Base-by-base conservation (phyloP, 2,888 invertebrate genomes). In the Nephrotoma appendiculata region DNA sequence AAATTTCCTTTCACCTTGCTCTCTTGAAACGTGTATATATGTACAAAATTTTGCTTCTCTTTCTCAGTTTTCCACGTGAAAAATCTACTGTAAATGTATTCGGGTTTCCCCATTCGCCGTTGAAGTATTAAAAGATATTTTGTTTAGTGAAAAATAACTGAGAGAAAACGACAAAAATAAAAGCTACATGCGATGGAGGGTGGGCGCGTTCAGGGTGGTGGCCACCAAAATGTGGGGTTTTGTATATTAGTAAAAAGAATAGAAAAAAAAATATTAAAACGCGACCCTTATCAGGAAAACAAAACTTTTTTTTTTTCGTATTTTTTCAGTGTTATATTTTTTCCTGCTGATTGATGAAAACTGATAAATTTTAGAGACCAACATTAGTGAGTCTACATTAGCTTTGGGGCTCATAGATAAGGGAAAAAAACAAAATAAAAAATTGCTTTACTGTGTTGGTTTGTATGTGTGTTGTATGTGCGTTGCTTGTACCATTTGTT, bases 261-360 rank as follows among this genome's bases (percentile, higher is more conserved):
- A 71, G 31, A 15, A 52, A 71, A 31, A 71, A 71, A 71, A 31
- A 71, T 71, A 71, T 31, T 9, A 44, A 71, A 71, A 71, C 31
- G 71, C 86, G 84, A 86, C 86, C 86, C 86, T 86, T 86, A 86
- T 86, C 86, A 83, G 86, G 41, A 83, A 71, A 57, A 57, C 57
- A 57, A 71, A 71, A 71, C 71, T 71, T 71, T 71, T 71, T 71
- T 71, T 52, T 31, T 71, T 15, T 15, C 15, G 52, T 52, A 15
- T 52, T 52, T 52, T 31, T 71, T 52, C 7, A 15, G 52, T 52
- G 52, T 52, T 52, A 52, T 15, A 52, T 52, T 52, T 71, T 86
- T 86, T 84, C 89, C 90, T 90, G 90, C 91, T 91, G 91, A 91
- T 91, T 91, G 91, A 91, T 91, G 91, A 91, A 90, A 91, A 90